Evolutionary conservation across 2,113 vertebrate genomes (phyloP).

Genomic region (Marmota monax): DNA sequence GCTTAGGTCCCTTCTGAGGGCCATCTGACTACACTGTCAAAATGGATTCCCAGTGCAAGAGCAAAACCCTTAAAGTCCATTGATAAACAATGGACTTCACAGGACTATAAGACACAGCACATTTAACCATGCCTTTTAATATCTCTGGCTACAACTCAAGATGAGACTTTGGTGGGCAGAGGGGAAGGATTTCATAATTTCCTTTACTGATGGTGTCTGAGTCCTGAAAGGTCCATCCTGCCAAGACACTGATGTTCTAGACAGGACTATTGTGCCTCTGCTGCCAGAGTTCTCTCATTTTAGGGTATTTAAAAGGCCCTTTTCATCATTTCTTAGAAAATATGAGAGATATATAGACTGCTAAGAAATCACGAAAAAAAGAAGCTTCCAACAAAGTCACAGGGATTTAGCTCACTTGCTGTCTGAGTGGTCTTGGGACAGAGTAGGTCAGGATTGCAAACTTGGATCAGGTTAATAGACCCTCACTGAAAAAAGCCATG

Average conservation of each 20-base stretch:
- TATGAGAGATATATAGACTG: too few relatives aligned
- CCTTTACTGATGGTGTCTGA: background rate
- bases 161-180: background rate
- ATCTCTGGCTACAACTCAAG: background rate
- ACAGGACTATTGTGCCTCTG: background rate
- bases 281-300: background rate
- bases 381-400: background rate
- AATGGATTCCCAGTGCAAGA: background rate
- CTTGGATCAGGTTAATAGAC: background rate
- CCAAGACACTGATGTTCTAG: background rate
- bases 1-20: background rate
- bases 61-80: background rate
- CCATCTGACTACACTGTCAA: rapidly evolving
- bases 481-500: background rate
- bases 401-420: background rate
- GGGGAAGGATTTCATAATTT: background rate
- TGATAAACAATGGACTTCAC: background rate
- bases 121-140: background rate
- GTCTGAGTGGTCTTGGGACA: rapidly evolving
- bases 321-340: background rate
- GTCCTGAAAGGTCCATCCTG: background rate
- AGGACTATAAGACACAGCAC: background rate
- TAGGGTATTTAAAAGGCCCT: background rate
- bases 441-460: background rate
- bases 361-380: background rate